Conservation (phyloP, 2,888 invertebrate species). For the Drosophila fulvimacula region DNA sequence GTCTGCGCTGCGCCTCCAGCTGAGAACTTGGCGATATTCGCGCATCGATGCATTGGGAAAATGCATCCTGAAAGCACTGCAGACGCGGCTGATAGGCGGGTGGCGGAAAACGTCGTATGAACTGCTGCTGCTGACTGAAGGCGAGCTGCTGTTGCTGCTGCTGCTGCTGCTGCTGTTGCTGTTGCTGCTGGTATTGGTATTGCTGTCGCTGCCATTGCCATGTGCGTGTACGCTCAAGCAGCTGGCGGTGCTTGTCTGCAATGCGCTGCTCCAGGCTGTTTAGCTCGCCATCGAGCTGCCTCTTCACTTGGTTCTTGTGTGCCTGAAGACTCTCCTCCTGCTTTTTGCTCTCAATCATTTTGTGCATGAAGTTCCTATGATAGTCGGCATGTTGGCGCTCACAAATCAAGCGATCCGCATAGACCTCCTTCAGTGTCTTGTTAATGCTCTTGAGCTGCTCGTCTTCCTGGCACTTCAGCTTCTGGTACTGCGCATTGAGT, state of each 20-base stretch:
- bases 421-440: constrained; percentile 36
- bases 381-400: constrained; percentile 64
- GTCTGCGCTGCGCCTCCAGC: not conserved
- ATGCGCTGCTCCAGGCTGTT: constrained; percentile 41
- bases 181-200: constrained; percentile 6
- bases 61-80: constrained; percentile 50
- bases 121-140: constrained; percentile 23
- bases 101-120: constrained; percentile 31
- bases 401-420: constrained; percentile 26
- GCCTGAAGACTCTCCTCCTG: constrained; percentile 44
- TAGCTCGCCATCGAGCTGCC: constrained; percentile 20
- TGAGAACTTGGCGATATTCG: not conserved
- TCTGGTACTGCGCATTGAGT: constrained; percentile 43
- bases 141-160: constrained; percentile 6
- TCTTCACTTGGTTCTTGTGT: constrained; percentile 24
- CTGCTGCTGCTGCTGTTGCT: constrained; percentile 13
- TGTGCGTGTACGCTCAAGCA: constrained; percentile 9
- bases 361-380: constrained; percentile 52
- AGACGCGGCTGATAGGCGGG: constrained; percentile 24
- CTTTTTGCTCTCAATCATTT: constrained; percentile 60
- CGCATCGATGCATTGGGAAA: constrained; percentile 3
- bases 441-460: constrained; percentile 42
- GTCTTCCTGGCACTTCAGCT: constrained; percentile 41
- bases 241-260: constrained; percentile 26
- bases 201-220: constrained; percentile 35